Evolutionary conservation across 2,888 invertebrate genomes (phyloP).

Genomic region (Teinopalpus imperialis): DNA sequence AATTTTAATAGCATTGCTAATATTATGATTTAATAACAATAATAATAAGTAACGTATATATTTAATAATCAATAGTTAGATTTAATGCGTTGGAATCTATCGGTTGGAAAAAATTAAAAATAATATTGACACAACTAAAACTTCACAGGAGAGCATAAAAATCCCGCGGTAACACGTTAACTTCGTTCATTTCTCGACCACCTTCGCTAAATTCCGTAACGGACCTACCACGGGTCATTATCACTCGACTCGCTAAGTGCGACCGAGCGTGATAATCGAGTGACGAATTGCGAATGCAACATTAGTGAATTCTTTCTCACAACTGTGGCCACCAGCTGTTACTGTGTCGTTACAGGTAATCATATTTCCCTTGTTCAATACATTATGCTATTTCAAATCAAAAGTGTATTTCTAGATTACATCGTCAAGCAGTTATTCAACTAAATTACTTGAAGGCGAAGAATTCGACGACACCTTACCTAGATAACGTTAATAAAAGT

Average conservation of each 20-base stretch:
- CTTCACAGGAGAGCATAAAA: slow-evolving; percentile 5
- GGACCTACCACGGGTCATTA: slow-evolving; percentile 25
- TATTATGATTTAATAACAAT: no score
- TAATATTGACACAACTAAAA: background rate
- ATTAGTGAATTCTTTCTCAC: slow-evolving; percentile 31
- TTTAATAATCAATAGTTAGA: no score
- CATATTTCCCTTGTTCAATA: slow-evolving; percentile 3
- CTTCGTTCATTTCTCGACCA: slow-evolving; percentile 10
- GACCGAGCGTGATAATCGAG: slow-evolving; percentile 22
- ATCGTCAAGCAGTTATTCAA: no score
- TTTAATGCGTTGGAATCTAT: no score
- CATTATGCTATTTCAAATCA: slow-evolving; percentile 13
- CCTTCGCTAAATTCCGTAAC: slow-evolving; percentile 22
- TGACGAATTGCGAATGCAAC: slow-evolving; percentile 32
- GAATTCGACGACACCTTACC: no score
- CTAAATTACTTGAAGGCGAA: no score
- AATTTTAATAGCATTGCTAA: no score
- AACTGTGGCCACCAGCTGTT: slow-evolving; percentile 23
- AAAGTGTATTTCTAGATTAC: slow-evolving; percentile 21
- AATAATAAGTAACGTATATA: no score
- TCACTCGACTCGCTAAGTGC: slow-evolving; percentile 25
- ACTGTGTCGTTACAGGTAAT: slow-evolving; percentile 7
- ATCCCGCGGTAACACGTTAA: slow-evolving; percentile 3
- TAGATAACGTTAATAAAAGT: no score
- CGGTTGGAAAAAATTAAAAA: no score